A percentile compares a stretch with the other conserved stretches of the same genome.
These are phyloP conservation scores for Octomys mimax DNA, from an alignment of 2,797 vertebrate species.

Conservation along the genomic window DNA sequence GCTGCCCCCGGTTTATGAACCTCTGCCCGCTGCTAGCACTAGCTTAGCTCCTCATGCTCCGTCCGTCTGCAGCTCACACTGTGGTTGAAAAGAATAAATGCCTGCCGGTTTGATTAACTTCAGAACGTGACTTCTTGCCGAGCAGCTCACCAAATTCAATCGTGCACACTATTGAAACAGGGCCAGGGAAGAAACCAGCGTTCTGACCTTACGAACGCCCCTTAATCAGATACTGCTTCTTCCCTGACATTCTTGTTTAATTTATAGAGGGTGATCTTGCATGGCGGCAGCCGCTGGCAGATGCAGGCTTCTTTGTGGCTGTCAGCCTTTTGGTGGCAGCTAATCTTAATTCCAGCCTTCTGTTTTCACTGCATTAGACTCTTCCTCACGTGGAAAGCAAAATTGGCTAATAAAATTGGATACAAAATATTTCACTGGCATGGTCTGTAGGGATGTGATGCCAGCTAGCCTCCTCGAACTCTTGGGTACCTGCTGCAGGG, in stretches of 20 bases:
- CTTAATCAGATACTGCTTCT: constrained; percentile 39
- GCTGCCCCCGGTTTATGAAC: background rate
- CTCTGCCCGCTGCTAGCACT: background rate
- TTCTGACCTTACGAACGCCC: background rate
- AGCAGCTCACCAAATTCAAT: background rate
- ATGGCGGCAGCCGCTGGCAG: background rate
- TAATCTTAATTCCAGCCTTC: constrained; percentile 3
- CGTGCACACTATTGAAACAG: constrained; percentile 16
- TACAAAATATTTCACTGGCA: background rate
- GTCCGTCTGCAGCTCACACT: background rate
- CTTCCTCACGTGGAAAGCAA: background rate
- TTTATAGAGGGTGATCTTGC: background rate
- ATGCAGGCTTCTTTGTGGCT: constrained; percentile 44
- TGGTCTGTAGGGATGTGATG: background rate
- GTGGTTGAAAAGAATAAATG: background rate
- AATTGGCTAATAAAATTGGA: constrained; percentile 23
- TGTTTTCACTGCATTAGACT: constrained; percentile 41
- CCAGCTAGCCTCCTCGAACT: background rate
- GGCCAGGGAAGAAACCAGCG: background rate
- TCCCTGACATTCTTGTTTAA: background rate
- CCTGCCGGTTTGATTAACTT: background rate
- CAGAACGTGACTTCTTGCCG: constrained; percentile 21
- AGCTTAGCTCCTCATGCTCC: background rate
- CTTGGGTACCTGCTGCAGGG: background rate
- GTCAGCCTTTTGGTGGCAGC: background rate